Conservation (phyloP, 2,113 vertebrate genomes). For the Turdus rufiventris region DNA sequence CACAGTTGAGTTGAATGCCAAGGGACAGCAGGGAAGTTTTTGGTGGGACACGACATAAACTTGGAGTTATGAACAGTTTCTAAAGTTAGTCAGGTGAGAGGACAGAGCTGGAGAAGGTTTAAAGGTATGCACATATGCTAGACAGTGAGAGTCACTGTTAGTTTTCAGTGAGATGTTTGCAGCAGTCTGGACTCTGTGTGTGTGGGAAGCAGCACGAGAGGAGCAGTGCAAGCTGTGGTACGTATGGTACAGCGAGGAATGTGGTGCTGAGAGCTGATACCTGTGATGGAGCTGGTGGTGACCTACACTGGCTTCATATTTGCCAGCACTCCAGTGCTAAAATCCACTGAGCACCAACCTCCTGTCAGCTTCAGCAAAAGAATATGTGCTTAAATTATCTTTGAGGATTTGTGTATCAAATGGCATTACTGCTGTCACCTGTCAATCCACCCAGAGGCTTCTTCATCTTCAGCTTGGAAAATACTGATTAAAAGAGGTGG, state of each 20-base stretch:
- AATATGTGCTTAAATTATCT: not conserved
- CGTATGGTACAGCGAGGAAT: rapidly evolving
- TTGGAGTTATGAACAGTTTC: not conserved
- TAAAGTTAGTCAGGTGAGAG: not conserved
- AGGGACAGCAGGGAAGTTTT: not conserved
- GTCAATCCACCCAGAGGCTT: not conserved
- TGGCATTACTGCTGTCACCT: not conserved
- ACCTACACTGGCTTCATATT: not conserved
- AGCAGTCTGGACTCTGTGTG: not conserved
- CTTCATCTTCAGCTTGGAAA: not conserved
- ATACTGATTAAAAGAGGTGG: not conserved
- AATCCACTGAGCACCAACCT: not conserved
- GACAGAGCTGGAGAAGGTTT: not conserved
- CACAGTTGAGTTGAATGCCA: not conserved
- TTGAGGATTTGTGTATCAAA: not conserved
- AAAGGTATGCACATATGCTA: not conserved
- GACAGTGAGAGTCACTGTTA: not conserved
- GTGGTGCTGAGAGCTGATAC: not conserved
- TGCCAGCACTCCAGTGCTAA: not conserved
- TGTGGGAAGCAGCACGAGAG: rapidly evolving
- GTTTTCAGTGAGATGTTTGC: not conserved
- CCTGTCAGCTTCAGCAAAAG: not conserved
- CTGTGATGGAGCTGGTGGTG: not conserved
- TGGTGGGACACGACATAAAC: rapidly evolving
- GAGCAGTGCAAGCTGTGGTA: not conserved